Evolutionary conservation across 2,888 invertebrate species (phyloP), one percentile per base, ranked within the genome.

Genomic region (Peribatodes rhomboidaria): DNA sequence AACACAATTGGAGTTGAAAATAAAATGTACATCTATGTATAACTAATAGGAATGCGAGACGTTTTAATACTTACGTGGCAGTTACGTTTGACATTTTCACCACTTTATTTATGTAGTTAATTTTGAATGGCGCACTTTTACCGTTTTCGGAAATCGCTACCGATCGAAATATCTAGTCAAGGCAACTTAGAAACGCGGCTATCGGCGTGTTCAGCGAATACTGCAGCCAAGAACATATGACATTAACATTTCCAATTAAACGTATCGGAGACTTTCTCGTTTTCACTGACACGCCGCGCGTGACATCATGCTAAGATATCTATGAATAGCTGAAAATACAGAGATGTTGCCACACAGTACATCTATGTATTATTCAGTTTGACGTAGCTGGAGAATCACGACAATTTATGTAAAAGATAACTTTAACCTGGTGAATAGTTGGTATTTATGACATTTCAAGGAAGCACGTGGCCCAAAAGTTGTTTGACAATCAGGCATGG

Each of bases 171-270:
- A 44, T 37, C 20, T 53, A 56, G 67, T 61, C 59, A 58, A 62
- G 54, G 61, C 70, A 68, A 67, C 53, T 49, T 20, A 60, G 33
- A 41, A 50, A 59, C 44, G 44, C 39, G 41, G 27, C 71, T 67
- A 76, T 73, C 72, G 72, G 71, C 61, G 69, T 72, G 69, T 72
- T 77, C 70, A 79, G 76, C 69, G 73, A 78, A 78, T 76, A 75
- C 74, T 70, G 71, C 56, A 65, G 52, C 14, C 66, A 61, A 54
- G 70, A 62, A 70, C 44, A 73, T 72, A 79, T 76, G 75, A 75
- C 44, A 71, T 67, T 69, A 70, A 69, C 65, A 72, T 79, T 77
- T 75, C 68, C 72, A 76, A 79, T 74, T 76, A 69, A 75, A 72
- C 67, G 16, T 31, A 22, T n/a, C 50, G 44, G n/a, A 71, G 64